Percentiles rank a stretch among this genome's conserved stretches.
phyloP scores from a whole-genome alignment of 2,888 invertebrate genomes.

The Clitarchus hookeri region DNA sequence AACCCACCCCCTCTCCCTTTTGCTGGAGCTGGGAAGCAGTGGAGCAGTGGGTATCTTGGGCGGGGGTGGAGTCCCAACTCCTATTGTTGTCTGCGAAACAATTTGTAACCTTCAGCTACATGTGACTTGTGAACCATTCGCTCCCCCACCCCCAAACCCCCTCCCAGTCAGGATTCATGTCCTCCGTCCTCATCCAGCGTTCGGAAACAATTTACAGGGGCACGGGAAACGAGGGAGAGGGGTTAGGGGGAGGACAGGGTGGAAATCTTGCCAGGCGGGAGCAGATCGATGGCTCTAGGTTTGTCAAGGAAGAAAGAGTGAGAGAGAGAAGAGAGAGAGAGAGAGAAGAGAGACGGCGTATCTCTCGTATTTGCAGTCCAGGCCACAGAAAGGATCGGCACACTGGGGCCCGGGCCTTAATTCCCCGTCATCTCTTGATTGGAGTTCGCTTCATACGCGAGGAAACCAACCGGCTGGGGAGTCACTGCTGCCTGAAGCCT shows the following conservation, averaged over 20 bases:
- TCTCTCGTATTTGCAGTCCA: neutral
- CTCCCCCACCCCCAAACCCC: neutral
- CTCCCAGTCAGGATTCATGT: too few species aligned
- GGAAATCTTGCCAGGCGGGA: neutral
- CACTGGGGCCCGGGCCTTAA: neutral
- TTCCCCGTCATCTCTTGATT: neutral
- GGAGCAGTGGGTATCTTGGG: neutral
- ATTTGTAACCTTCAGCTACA: slow-evolving; percentile 26
- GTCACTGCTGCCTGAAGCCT: too few species aligned
- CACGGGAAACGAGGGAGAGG: neutral
- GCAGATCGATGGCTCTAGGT: neutral
- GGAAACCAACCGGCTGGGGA: neutral
- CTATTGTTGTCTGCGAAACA: slow-evolving; percentile 21
- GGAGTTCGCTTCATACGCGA: neutral
- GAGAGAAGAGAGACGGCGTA: neutral
- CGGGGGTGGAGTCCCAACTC: neutral
- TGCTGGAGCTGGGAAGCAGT: neutral
- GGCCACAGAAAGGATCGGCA: too few species aligned
- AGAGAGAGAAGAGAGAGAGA: neutral
- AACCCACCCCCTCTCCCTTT: too few species aligned
- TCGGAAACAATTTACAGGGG: neutral
- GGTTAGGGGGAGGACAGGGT: neutral
- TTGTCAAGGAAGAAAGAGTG: neutral
- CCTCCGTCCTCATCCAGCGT: neutral
- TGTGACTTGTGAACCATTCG: neutral